Conservation (phyloP, 2,888 invertebrate species). For the Drosophila anomalata region DNA sequence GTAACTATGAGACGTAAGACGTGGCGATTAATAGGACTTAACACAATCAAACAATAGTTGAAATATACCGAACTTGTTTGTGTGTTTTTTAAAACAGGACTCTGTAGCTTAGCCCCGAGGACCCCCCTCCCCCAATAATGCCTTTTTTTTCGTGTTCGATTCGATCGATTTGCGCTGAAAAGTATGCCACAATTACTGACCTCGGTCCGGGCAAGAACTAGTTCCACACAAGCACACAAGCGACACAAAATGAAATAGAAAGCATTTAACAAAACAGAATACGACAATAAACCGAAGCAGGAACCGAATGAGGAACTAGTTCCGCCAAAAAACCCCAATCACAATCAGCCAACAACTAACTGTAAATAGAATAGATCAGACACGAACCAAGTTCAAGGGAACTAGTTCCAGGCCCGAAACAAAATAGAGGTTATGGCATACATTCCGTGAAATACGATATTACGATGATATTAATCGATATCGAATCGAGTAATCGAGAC, state of each 20-base stretch:
- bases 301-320: conserved; percentile 8
- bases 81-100: conserved; percentile 1
- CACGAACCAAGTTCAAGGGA: conserved; percentile 39
- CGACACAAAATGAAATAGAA: conserved; percentile 9
- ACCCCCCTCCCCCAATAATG: conserved; percentile 18
- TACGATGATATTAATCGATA: too few species aligned
- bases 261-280: conserved; percentile 34
- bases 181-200: conserved; percentile 10
- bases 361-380: conserved; percentile 18
- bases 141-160: conserved; percentile 10
- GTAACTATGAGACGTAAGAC: conserved; percentile 15
- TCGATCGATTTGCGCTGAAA: conserved; percentile 4
- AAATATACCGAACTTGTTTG: conserved; percentile 12
- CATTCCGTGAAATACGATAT: conserved; percentile 13
- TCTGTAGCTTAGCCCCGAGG: conserved; percentile 7
- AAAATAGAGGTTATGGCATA: conserved; percentile 23
- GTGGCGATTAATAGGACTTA: conserved; percentile 25
- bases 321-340: not conserved
- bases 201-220: conserved; percentile 16
- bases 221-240: conserved; percentile 10
- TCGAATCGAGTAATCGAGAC: conserved; percentile 28
- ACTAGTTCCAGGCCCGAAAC: conserved; percentile 55
- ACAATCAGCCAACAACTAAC: conserved; percentile 17
- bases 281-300: conserved; percentile 38
- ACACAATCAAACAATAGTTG: conserved; percentile 49